Conservation (phyloP, 1,140 invertebrate species). For the Telenomus remus region DNA sequence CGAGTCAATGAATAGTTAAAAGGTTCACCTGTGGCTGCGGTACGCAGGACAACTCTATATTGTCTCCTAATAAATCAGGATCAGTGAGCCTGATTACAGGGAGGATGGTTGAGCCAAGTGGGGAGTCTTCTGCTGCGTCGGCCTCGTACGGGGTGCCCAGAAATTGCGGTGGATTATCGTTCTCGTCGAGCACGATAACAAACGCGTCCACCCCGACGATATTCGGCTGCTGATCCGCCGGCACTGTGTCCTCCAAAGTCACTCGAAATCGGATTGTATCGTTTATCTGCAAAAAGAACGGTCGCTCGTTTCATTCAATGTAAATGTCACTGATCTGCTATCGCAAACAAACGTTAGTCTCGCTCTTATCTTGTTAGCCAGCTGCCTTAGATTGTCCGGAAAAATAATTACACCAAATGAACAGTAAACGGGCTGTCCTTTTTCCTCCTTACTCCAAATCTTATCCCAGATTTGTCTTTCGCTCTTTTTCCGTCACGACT, state of each 20-base stretch:
- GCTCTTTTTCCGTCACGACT: too few species aligned
- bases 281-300: constrained; percentile 78
- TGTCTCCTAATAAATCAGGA: constrained; percentile 86
- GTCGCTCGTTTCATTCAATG: constrained; percentile 19
- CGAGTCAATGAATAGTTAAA: constrained; percentile 3
- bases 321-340: constrained; percentile 4
- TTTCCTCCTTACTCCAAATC: too few species aligned
- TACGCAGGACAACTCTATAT: constrained; percentile 85
- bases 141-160: constrained; percentile 86
- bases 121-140: constrained; percentile 85
- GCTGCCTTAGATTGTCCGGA: not conserved
- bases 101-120: constrained; percentile 84
- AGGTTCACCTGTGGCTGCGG: constrained; percentile 74
- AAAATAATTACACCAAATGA: not conserved
- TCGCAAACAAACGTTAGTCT: not conserved
- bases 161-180: constrained; percentile 91
- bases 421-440: too few species aligned
- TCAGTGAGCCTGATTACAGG: constrained; percentile 84
- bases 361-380: not conserved
- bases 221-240: constrained; percentile 82
- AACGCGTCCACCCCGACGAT: constrained; percentile 85
- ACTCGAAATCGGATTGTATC: constrained; percentile 85
- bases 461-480: too few species aligned
- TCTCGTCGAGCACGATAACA: constrained; percentile 90
- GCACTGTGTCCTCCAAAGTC: constrained; percentile 86